Percentiles rank a stretch among this genome's conserved stretches.
Evolutionary conservation across 2,888 invertebrate species (phyloP).

Genomic region (Calliphora vomitoria): DNA sequence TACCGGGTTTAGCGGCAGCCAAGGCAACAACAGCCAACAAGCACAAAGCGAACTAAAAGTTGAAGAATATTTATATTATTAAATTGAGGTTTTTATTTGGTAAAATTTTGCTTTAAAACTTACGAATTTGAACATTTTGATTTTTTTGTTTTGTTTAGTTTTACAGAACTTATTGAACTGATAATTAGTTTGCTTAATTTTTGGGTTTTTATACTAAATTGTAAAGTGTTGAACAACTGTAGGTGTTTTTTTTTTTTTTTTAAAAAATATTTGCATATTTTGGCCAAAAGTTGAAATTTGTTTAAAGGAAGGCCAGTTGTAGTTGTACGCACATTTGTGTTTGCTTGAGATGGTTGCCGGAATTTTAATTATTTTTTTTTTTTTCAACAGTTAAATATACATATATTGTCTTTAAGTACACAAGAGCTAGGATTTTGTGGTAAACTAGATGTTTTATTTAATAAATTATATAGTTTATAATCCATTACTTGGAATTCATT

Average conservation of each 20-base stretch:
- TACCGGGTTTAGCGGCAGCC: conserved; percentile 76
- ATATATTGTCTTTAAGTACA: too few relatives aligned
- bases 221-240: background rate
- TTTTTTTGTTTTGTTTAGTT: conserved; percentile 37
- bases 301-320: too few relatives aligned
- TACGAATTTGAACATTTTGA: conserved; percentile 75
- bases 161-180: conserved; percentile 59
- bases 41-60: conserved; percentile 71
- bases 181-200: background rate
- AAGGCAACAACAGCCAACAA: conserved; percentile 75
- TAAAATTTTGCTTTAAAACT: conserved; percentile 17
- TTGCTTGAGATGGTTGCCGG: too few relatives aligned
- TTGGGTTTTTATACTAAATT: conserved; percentile 38
- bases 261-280: background rate
- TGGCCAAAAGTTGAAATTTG: background rate
- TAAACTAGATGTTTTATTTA: too few relatives aligned
- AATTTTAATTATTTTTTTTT: too few relatives aligned
- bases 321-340: too few relatives aligned
- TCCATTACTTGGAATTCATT: too few relatives aligned
- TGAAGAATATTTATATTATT: conserved; percentile 27
- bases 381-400: too few relatives aligned
- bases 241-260: too few relatives aligned
- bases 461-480: too few relatives aligned
- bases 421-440: too few relatives aligned
- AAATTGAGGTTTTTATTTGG: conserved; percentile 28